Base-by-base conservation (phyloP, 2,888 invertebrate species). In the Griposia aprilina region DNA sequence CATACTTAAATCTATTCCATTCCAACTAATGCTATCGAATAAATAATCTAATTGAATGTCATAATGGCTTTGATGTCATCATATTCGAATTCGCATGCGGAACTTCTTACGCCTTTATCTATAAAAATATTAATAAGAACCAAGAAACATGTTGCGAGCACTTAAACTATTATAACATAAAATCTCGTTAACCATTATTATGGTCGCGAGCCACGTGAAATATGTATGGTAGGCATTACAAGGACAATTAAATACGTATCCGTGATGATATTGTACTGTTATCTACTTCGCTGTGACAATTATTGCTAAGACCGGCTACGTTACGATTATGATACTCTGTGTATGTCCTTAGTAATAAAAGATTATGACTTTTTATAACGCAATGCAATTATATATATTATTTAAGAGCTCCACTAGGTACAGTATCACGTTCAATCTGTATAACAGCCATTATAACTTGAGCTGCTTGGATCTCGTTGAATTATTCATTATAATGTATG, bases 201-300 rank as follows among this genome's bases (percentile, higher is more conserved):
- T 66, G 17, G 8, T 41, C 30, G 11, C 68, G 59, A 72, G 59
- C 72, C 55, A 69, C 50, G 83, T 74, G 72, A 83, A 83, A 76
- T 86, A 86, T 83, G 63, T 74, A 84, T 80, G 83, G 76, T 68
- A 80, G 75, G 74, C 62, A 65, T 78, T 80, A 77, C 60, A 83
- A 86, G 70, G 67, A 80, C 72, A 76, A 80, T 85, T 78, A 85
- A 85, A 80, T 63, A 76, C 63, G 11, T 72, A 80, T 87, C 79
- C 79, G 83, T 80, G 68, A 83, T 76, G 69, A 88, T 88, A 86
- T 78, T 76, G 74, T 76, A 74, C 68, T 68, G 80, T 68, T 78
- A 88, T 76, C 70, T 80, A n/a, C 50, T 55, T 57, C 48, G 69
- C 66, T 59, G 76, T 83, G 84, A 88, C 81, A 87, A 75, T 82